A percentile compares a stretch with the other conserved stretches of the same genome.
Evolutionary conservation across 1,140 invertebrate genomes (phyloP).

Genomic region (Brachionus asplanchnoidis): DNA sequence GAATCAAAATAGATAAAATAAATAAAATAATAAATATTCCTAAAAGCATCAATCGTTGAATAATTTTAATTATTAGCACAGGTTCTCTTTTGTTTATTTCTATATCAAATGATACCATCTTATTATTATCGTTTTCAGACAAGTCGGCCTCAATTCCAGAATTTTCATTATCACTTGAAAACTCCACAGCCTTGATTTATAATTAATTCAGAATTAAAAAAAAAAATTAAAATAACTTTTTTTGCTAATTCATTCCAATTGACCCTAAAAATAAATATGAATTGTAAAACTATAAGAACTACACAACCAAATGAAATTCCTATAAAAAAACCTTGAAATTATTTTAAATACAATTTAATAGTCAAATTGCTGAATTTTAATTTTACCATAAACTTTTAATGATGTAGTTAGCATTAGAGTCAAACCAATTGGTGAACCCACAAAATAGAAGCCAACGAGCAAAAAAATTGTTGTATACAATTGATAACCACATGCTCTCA

Average conservation of each 20-base stretch:
- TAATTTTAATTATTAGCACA: background rate
- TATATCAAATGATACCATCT: background rate
- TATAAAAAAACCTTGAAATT: background rate
- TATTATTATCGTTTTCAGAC: background rate
- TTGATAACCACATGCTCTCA: slow-evolving; percentile 26
- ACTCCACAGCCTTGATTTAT: background rate
- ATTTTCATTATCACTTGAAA: background rate
- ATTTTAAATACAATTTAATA: background rate
- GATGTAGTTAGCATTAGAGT: background rate
- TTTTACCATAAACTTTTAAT: slow-evolving; percentile 21
- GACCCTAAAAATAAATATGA: background rate
- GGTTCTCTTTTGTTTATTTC: background rate
- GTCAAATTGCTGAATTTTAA: no score
- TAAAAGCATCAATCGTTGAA: background rate
- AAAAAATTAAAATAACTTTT: background rate
- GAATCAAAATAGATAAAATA: background rate
- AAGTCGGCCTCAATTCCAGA: background rate
- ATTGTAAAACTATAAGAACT: background rate
- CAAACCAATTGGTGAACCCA: slow-evolving; percentile 27
- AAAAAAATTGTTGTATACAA: background rate
- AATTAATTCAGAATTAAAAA: background rate
- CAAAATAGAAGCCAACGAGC: slow-evolving; percentile 30
- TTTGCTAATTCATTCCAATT: background rate
- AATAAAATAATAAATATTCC: background rate
- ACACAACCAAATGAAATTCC: background rate